phyloP scores from a whole-genome alignment of 1,140 invertebrate species.

The Atta cephalotes region DNA sequence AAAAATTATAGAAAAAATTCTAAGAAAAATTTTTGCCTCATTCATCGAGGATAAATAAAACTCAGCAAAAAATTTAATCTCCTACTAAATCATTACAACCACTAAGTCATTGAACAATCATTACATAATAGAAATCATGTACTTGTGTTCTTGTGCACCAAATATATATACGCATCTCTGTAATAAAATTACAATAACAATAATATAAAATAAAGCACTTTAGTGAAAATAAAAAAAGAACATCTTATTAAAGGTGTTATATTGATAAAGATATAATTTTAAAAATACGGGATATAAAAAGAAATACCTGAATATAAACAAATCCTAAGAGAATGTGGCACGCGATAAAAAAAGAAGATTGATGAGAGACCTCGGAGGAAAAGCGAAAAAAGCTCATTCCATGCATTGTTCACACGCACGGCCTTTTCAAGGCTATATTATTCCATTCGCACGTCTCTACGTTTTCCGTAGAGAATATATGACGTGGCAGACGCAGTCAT shows the following conservation, averaged over 20 bases:
- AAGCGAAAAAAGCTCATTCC: neutral
- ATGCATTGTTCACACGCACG: neutral
- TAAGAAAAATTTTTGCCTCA: no score
- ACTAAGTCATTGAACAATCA: no score
- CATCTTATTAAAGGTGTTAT: neutral
- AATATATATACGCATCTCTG: neutral
- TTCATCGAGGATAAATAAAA: no score
- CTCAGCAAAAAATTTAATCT: no score
- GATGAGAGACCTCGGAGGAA: neutral
- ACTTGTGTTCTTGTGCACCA: neutral
- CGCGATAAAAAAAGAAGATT: neutral
- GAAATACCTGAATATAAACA: neutral
- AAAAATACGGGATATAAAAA: neutral
- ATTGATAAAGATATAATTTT: neutral
- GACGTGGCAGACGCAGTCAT: constrained; percentile 15
- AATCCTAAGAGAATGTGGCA: neutral
- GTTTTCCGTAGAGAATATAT: constrained; percentile 11
- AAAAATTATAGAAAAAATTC: no score
- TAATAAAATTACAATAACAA: neutral
- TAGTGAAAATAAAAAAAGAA: neutral
- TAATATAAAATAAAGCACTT: neutral
- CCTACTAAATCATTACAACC: no score
- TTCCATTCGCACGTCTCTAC: neutral
- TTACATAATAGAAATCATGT: no score
- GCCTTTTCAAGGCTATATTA: constrained; percentile 18